phyloP scores from a whole-genome alignment of 1,140 invertebrate genomes.

The Leptinotarsa defecta region DNA sequence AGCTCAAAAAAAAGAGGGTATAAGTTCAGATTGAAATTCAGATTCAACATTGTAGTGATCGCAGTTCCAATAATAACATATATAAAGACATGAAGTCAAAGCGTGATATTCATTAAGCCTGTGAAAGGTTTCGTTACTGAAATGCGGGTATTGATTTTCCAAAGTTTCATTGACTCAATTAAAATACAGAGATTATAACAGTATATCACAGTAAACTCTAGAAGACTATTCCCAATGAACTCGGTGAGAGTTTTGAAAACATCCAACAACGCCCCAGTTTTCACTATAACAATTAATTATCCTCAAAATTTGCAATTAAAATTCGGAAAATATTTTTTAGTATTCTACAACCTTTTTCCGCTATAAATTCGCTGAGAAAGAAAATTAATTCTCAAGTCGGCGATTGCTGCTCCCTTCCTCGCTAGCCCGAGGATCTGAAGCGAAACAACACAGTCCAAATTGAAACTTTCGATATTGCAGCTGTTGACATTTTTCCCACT shows the following conservation, averaged over 20 bases:
- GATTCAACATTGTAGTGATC: no score
- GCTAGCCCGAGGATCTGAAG: conserved; percentile 17
- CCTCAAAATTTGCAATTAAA: conserved; percentile 30
- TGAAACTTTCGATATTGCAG: conserved; percentile 31
- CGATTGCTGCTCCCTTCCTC: conserved; percentile 2
- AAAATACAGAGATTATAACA: conserved; percentile 11
- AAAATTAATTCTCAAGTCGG: conserved; percentile 30
- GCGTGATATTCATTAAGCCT: no score
- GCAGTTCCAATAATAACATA: no score
- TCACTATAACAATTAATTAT: conserved; percentile 28
- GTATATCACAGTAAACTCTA: conserved; percentile 13
- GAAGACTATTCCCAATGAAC: not conserved
- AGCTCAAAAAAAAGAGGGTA: no score
- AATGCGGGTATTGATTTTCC: no score
- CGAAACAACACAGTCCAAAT: conserved; percentile 26
- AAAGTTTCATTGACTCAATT: not conserved
- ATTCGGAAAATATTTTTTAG: conserved; percentile 27
- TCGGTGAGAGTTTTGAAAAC: conserved; percentile 13
- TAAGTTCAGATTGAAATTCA: no score
- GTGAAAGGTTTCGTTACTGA: no score
- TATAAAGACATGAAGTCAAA: no score
- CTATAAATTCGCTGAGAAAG: conserved; percentile 26
- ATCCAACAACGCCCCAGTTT: conserved; percentile 9
- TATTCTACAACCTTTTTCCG: conserved; percentile 27
- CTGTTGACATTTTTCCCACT: conserved; percentile 32